A percentile compares a stretch with the other conserved stretches of the same genome.
Conservation (phyloP, 1,140 invertebrate species). For the Metaphire vulgaris region DNA sequence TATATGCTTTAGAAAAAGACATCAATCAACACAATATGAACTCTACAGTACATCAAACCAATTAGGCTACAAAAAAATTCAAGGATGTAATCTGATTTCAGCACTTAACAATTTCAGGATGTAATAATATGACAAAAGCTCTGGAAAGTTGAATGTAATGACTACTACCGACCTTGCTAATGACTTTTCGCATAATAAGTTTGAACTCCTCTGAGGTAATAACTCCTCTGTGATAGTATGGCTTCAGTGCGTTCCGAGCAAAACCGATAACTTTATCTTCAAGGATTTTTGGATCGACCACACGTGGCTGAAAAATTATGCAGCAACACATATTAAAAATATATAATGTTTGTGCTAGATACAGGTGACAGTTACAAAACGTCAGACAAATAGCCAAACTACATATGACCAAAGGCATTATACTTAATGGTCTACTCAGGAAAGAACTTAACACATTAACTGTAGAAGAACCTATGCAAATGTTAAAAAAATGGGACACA, state of each 20-base stretch:
- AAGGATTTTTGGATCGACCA: background rate
- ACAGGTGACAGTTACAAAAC: no score
- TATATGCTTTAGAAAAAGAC: no score
- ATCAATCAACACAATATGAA: background rate
- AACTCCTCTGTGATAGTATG: conserved; percentile 11
- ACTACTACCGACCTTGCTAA: conserved; percentile 4
- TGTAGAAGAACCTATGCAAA: no score
- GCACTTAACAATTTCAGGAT: background rate
- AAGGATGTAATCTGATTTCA: background rate
- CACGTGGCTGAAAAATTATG: no score
- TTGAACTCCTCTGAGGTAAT: conserved; percentile 20
- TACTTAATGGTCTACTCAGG: no score
- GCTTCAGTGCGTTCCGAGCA: conserved; percentile 17
- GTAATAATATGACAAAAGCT: background rate
- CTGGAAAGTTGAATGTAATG: background rate
- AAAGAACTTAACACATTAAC: no score
- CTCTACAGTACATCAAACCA: background rate
- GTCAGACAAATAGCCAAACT: no score
- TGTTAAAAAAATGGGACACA: no score
- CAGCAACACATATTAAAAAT: no score
- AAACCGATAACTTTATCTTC: conserved; percentile 10
- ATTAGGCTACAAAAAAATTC: background rate
- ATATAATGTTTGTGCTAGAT: no score
- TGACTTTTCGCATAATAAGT: conserved; percentile 17
- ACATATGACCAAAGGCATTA: no score